phyloP scores from a whole-genome alignment of 1,140 invertebrate genomes.

The Neodiprion pinetum region DNA sequence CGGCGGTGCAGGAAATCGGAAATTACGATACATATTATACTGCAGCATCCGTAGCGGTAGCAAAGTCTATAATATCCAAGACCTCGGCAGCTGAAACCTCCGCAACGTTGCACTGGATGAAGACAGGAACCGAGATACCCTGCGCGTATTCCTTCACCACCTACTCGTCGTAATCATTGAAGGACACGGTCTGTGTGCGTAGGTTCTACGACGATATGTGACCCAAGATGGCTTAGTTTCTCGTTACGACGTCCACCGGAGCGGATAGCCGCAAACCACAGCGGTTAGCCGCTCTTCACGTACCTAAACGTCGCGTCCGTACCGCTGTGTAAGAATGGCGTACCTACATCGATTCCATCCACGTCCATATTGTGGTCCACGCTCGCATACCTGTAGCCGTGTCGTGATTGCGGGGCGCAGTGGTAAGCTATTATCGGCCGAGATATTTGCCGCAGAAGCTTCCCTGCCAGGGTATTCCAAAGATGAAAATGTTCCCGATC shows the following conservation, averaged over 20 bases:
- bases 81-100: too few relatives aligned
- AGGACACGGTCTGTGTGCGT: not conserved
- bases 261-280: conserved; percentile 53
- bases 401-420: not conserved
- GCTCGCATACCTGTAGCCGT: too few relatives aligned
- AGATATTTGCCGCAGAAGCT: not conserved
- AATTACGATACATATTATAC: conserved; percentile 29
- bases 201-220: conserved; percentile 30
- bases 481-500: not conserved
- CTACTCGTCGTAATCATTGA: too few relatives aligned
- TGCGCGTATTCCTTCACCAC: too few relatives aligned
- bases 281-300: conserved; percentile 12
- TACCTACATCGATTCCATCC: not conserved
- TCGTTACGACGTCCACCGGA: conserved; percentile 45
- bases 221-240: conserved; percentile 38
- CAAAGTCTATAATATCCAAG: too few relatives aligned
- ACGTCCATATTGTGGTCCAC: too few relatives aligned
- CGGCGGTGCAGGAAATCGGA: conserved; percentile 36
- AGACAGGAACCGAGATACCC: too few relatives aligned
- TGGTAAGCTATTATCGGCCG: not conserved
- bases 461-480: not conserved
- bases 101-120: too few relatives aligned
- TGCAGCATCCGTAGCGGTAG: too few relatives aligned
- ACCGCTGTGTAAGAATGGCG: not conserved
- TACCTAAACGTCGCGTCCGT: not conserved